Evolutionary conservation across 2,888 invertebrate genomes (phyloP).

Genomic region (Cephonodes hylas): DNA sequence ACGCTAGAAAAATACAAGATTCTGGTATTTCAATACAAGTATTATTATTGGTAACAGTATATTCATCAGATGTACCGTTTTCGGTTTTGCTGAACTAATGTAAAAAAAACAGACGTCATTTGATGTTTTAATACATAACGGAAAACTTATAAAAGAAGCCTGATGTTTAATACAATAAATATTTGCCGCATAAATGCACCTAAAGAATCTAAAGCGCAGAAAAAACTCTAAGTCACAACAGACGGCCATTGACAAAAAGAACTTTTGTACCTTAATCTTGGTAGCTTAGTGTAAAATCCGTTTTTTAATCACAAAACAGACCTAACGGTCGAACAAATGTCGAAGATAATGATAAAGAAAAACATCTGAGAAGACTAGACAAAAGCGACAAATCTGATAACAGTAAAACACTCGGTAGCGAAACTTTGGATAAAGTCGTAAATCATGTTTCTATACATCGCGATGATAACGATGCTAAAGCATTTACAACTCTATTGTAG

Average conservation of each 20-base stretch:
- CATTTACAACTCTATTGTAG: conserved; percentile 4
- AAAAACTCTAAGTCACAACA: background rate
- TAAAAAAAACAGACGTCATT: background rate
- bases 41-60: no score
- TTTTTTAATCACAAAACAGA: conserved; percentile 8
- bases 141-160: background rate
- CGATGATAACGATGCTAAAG: background rate
- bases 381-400: conserved; percentile 10
- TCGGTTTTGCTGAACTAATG: no score
- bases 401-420: conserved; percentile 15
- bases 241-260: conserved; percentile 4
- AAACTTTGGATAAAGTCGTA: conserved; percentile 12
- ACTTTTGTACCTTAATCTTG: background rate
- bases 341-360: conserved; percentile 1
- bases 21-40: no score
- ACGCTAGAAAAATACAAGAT: no score
- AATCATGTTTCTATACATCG: conserved; percentile 11
- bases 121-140: background rate
- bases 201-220: background rate
- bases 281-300: background rate
- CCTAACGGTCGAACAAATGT: background rate
- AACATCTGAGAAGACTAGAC: background rate
- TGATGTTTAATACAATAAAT: background rate
- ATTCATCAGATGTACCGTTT: no score
- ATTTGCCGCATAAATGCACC: background rate